Percentiles rank a stretch among this genome's conserved stretches.
Conservation (phyloP, 2,113 vertebrate genomes). For the Motacilla tschutschensis region DNA sequence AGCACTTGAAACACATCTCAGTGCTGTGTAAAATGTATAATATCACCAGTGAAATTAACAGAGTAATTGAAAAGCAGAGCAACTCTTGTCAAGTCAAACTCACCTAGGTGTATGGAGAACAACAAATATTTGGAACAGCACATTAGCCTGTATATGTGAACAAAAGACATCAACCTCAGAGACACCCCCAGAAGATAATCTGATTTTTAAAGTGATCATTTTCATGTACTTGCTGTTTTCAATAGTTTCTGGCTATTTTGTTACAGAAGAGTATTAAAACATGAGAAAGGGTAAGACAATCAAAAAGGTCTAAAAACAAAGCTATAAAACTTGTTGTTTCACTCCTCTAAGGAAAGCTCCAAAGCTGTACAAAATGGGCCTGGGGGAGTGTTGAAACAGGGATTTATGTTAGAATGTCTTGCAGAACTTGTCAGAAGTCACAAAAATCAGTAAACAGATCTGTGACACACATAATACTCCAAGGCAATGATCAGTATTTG, state of each 20-base stretch:
- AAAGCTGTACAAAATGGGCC: background rate
- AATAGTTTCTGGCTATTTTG: background rate
- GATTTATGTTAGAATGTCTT: background rate
- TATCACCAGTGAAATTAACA: background rate
- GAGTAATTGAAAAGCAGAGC: background rate
- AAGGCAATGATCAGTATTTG: background rate
- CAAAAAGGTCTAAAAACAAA: conserved; percentile 1
- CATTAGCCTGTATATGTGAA: background rate
- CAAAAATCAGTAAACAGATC: background rate
- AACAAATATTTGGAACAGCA: background rate
- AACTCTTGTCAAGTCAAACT: background rate
- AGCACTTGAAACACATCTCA: background rate
- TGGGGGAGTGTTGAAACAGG: background rate
- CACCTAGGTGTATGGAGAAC: background rate
- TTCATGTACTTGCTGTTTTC: background rate
- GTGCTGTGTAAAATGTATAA: background rate
- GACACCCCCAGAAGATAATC: background rate
- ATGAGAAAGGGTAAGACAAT: background rate
- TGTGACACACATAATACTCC: background rate
- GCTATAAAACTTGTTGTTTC: background rate
- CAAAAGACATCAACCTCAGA: background rate
- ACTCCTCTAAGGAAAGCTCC: background rate
- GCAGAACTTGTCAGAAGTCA: background rate
- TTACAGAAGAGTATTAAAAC: background rate
- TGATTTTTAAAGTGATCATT: background rate